A percentile compares a stretch with the other conserved stretches of the same genome.
Conservation (phyloP, 1,140 invertebrate species). For the Gryllus bimaculatus region DNA sequence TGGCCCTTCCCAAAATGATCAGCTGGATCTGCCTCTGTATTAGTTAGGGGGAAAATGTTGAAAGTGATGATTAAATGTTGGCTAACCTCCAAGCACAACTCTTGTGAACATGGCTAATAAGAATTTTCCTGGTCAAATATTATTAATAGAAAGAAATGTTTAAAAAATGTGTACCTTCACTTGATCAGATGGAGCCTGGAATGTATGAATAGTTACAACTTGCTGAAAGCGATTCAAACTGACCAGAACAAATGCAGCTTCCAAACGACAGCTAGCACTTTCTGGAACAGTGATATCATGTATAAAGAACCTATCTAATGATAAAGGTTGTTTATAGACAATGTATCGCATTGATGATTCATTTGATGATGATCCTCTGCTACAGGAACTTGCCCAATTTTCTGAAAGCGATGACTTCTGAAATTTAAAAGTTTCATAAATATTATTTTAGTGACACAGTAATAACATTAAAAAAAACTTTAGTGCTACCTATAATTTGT, state of each 20-base stretch:
- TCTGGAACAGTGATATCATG: slow-evolving; percentile 52
- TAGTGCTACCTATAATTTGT: neutral
- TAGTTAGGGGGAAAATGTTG: no score
- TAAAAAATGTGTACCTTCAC: slow-evolving; percentile 37
- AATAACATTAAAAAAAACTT: no score
- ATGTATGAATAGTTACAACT: slow-evolving; percentile 46
- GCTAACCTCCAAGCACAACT: neutral
- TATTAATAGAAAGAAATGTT: neutral
- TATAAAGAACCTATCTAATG: slow-evolving; percentile 54
- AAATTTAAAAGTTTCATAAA: slow-evolving; percentile 6
- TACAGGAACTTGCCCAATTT: slow-evolving; percentile 39
- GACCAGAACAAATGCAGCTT: slow-evolving; percentile 47
- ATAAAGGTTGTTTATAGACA: slow-evolving; percentile 56
- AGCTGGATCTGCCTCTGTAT: no score
- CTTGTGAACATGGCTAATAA: neutral
- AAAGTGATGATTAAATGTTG: neutral
- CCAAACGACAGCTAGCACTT: slow-evolving; percentile 41
- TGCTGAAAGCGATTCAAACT: slow-evolving; percentile 50
- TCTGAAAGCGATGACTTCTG: slow-evolving; percentile 45
- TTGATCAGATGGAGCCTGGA: slow-evolving; percentile 43
- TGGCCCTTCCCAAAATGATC: no score
- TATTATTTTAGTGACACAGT: neutral
- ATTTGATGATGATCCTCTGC: slow-evolving; percentile 29
- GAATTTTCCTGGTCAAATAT: neutral
- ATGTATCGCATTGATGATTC: slow-evolving; percentile 42